phyloP scores from a whole-genome alignment of 2,113 vertebrate species.

The Connochaetes taurinus region DNA sequence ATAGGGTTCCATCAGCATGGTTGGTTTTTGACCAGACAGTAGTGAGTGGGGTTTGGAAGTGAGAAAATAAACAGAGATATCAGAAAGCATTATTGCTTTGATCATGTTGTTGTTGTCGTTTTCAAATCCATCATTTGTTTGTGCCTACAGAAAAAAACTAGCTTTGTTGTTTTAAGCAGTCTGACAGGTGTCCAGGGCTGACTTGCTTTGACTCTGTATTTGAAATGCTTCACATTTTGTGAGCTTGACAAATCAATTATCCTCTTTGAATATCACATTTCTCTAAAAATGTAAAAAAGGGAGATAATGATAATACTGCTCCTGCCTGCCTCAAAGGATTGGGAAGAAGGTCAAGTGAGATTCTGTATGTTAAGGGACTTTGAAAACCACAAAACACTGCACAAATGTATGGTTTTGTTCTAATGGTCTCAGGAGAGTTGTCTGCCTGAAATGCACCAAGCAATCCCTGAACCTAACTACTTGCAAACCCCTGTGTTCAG shows the following conservation, averaged over 20 bases:
- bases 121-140: not conserved
- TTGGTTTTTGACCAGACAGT: not conserved
- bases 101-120: not conserved
- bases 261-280: conserved; percentile 23
- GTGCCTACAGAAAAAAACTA: not conserved
- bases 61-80: not conserved
- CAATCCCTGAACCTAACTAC: not conserved
- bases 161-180: conserved; percentile 26
- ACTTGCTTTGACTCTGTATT: not conserved
- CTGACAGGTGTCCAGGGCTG: not conserved
- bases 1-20: not conserved
- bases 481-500: not conserved
- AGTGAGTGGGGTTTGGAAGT: not conserved
- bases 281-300: not conserved
- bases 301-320: not conserved
- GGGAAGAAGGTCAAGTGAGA: not conserved
- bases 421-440: not conserved
- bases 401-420: not conserved
- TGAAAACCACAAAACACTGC: not conserved
- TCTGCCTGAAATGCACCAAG: not conserved
- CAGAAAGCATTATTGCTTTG: not conserved
- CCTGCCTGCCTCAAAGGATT: not conserved
- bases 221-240: conserved; percentile 25
- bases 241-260: conserved; percentile 7
- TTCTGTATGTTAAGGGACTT: not conserved